phyloP scores from a whole-genome alignment of 2,888 invertebrate genomes.

The Eristalis intricaria region DNA sequence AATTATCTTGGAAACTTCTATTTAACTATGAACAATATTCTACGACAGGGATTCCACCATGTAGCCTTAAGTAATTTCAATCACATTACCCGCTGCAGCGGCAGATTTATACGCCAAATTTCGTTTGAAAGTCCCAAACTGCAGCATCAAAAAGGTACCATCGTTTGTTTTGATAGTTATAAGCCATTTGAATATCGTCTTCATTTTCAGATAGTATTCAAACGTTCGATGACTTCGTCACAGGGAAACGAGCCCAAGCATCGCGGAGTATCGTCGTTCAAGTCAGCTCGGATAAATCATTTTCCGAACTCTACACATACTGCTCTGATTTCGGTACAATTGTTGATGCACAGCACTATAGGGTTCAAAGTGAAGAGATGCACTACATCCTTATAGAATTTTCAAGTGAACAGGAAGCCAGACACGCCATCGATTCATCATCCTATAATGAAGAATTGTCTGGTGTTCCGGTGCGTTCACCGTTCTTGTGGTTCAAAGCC shows the following conservation, averaged over 20 bases:
- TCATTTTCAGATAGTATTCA: conserved; percentile 39
- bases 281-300: conserved; percentile 88
- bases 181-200: not conserved
- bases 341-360: conserved; percentile 85
- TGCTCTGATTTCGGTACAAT: conserved; percentile 87
- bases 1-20: conserved; percentile 17
- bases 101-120: conserved; percentile 12
- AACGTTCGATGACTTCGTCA: conserved; percentile 84
- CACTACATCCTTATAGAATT: conserved; percentile 91
- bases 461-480: conserved; percentile 86
- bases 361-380: conserved; percentile 82
- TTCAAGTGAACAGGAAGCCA: conserved; percentile 82
- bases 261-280: conserved; percentile 88
- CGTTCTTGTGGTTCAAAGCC: conserved; percentile 88
- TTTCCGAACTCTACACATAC: conserved; percentile 86
- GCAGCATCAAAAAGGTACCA: conserved; percentile 54
- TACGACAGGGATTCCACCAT: conserved; percentile 56
- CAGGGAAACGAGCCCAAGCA: conserved; percentile 85
- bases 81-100: not conserved
- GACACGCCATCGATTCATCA: conserved; percentile 83
- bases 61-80: conserved; percentile 30
- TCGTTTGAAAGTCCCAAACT: conserved; percentile 26
- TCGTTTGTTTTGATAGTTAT: conserved; percentile 28
- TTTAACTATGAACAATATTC: conserved; percentile 61
- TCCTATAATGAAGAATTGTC: conserved; percentile 84